Conservation (phyloP, 2,797 vertebrate genomes). For the Oryzias dopingdopingensis region DNA sequence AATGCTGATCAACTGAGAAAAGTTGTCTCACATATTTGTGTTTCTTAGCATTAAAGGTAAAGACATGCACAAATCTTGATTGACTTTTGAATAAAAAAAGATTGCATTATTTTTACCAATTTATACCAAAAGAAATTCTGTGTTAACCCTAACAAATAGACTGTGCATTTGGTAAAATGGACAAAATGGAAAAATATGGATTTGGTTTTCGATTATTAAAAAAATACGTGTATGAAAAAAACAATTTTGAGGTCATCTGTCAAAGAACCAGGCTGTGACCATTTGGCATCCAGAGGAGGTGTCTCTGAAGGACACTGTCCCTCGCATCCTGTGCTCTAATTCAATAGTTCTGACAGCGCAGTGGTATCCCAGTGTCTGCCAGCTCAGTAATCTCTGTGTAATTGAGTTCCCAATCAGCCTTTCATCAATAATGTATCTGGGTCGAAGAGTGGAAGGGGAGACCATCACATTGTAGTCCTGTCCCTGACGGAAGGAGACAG, state of each 20-base stretch:
- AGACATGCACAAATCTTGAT: no score
- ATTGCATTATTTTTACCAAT: no score
- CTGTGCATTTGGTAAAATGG: no score
- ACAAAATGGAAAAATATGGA: no score
- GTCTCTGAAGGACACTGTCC: conserved; percentile 78
- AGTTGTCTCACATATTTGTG: no score
- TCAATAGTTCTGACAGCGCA: conserved; percentile 78
- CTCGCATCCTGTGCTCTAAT: conserved; percentile 72
- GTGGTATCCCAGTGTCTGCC: conserved; percentile 71
- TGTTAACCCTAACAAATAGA: no score
- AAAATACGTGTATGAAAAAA: no score
- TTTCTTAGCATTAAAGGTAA: no score
- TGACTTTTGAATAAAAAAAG: no score
- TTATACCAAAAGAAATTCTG: no score
- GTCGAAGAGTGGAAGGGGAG: conserved; percentile 62
- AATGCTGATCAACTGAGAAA: no score
- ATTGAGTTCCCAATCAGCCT: conserved; percentile 84
- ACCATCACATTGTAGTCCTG: conserved; percentile 42
- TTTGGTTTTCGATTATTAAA: no score
- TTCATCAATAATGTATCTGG: conserved; percentile 84
- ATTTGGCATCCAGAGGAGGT: conserved; percentile 55
- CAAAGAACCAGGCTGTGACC: conserved; percentile 65
- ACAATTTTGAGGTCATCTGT: conserved; percentile 60
- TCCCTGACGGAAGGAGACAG: conserved; percentile 52
- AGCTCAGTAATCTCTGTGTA: conserved; percentile 80